Evolutionary conservation across 2,797 vertebrate species (phyloP), one percentile per base, ranked within the genome.

Genomic region (Gastrophryne carolinensis): DNA sequence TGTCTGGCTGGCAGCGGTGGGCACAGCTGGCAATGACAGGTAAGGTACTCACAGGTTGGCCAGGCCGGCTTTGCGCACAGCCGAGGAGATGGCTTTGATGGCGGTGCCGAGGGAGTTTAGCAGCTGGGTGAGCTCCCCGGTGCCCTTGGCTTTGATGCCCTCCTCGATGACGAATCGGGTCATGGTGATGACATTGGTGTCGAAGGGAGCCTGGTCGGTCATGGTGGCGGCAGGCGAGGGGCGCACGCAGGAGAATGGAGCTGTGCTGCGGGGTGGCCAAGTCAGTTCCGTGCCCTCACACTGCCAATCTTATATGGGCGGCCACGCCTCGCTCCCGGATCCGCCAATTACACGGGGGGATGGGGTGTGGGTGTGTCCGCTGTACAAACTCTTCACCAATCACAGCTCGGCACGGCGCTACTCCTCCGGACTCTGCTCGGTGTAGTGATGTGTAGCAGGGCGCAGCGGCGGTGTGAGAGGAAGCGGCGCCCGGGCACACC

Each of bases 101-200:
- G 95, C 95, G 0, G 96, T 95, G 89, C 95, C 92, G 65, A 98
- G 79, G 0, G 95, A 86, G 82, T 94, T 98, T 7, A 98, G 93
- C 72, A 98, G 93, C 54, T 93, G 95, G 3, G 95, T 98, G 82
- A 98, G 82, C 87, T 98, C 95, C 1, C 96, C 96, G 0, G 93
- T 98, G 70, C 94, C 92, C 19, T 90, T 88, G 4, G 91, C 95
- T 83, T 85, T 92, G 72, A 93, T 86, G 60, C 96, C 95, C 79
- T 98, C 90, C 83, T 98, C 93, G 89, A 96, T 90, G 56, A 98
- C 89, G 82, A 98, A 98, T 63, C 94, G 91, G 84, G 96, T 98
- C 88, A 98, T 78, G 81, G 96, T 98, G 77, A 90, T 90, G 80
- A 98, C 94, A 80, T 98, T 87, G 68, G 96, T 98, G 80, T 98